phyloP scores from a whole-genome alignment of 2,797 vertebrate genomes.

The Arrhamphus sclerolepis region DNA sequence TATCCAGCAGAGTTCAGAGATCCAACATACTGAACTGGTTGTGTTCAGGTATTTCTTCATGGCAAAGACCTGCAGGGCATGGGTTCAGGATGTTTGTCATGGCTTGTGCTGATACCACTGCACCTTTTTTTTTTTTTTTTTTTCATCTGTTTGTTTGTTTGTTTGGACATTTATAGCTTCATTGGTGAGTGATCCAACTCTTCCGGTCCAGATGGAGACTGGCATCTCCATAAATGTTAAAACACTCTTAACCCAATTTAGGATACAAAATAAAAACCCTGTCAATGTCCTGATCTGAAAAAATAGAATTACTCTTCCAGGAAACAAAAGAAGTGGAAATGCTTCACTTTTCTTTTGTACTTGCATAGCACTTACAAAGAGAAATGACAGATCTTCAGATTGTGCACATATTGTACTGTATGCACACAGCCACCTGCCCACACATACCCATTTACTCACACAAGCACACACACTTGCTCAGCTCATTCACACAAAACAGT shows the following conservation, averaged over 20 bases:
- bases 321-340: constrained; percentile 79
- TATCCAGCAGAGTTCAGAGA: constrained; percentile 57
- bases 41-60: constrained; percentile 45
- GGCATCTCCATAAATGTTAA: constrained; percentile 30
- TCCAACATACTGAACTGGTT: constrained; percentile 48
- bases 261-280: constrained; percentile 77
- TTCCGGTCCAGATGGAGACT: constrained; percentile 49
- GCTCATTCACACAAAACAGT: constrained; percentile 74
- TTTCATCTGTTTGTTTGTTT: constrained; percentile 29
- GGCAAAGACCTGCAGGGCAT: constrained; percentile 50
- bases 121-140: constrained; percentile 25
- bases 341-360: constrained; percentile 81
- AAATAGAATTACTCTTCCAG: constrained; percentile 80
- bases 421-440: constrained; percentile 55
- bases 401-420: constrained; percentile 42
- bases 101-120: constrained; percentile 29
- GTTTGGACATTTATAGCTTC: constrained; percentile 41
- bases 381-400: constrained; percentile 69
- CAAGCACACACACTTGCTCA: constrained; percentile 18
- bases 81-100: constrained; percentile 46
- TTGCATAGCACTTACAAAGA: constrained; percentile 88
- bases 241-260: constrained; percentile 44
- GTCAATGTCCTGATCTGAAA: constrained; percentile 77
- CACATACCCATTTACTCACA: constrained; percentile 34
- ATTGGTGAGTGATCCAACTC: constrained; percentile 43